Evolutionary conservation across 2,113 vertebrate species (phyloP).

Genomic region (Plecotus auritus): DNA sequence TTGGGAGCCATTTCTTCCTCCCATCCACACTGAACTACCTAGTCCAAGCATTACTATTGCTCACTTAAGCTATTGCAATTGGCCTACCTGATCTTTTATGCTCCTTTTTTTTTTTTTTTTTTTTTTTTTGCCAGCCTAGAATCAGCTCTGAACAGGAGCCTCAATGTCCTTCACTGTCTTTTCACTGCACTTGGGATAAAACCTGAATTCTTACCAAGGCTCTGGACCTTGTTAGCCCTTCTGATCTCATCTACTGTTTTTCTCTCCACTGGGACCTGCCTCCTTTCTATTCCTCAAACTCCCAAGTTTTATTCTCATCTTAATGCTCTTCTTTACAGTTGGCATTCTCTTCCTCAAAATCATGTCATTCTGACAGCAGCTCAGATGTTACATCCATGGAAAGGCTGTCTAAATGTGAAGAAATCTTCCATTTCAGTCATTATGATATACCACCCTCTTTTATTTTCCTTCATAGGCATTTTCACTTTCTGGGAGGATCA

Average conservation of each 20-base stretch:
- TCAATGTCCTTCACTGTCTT: not conserved
- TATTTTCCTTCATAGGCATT: not conserved
- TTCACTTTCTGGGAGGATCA: not conserved
- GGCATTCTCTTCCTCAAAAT: not conserved
- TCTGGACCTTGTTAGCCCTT: not conserved
- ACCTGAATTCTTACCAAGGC: not conserved
- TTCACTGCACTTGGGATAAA: not conserved
- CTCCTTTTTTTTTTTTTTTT: not conserved
- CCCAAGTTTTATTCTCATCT: not conserved
- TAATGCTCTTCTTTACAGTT: not conserved
- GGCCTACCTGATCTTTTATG: not conserved
- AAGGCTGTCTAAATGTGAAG: not conserved
- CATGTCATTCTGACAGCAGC: not conserved
- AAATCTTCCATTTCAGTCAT: not conserved
- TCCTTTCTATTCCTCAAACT: not conserved
- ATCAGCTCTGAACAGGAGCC: not conserved
- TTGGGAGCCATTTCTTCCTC: not conserved
- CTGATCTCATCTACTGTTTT: not conserved
- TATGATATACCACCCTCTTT: not conserved
- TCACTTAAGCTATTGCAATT: not conserved
- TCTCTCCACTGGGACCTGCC: not conserved
- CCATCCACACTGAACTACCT: not conserved
- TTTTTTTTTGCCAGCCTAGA: not conserved
- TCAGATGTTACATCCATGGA: not conserved
- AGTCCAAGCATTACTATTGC: not conserved